Evolutionary conservation across 2,113 vertebrate species (phyloP).

Genomic region (Bothrops jararaca): DNA sequence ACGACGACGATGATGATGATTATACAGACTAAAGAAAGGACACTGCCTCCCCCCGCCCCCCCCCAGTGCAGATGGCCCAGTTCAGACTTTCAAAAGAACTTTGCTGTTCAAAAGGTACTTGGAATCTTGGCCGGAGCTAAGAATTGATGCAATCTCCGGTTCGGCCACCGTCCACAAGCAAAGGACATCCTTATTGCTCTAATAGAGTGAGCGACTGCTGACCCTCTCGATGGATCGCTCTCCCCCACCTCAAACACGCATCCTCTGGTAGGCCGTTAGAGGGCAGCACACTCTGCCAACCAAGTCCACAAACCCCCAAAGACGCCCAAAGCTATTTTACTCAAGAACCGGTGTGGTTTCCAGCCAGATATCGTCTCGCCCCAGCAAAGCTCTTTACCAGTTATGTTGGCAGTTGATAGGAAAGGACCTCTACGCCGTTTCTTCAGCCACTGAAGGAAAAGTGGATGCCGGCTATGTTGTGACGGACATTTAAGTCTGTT

Average conservation of each 20-base stretch:
- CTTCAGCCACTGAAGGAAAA: neutral
- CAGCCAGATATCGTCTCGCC: neutral
- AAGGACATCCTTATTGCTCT: neutral
- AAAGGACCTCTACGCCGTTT: neutral
- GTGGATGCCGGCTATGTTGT: neutral
- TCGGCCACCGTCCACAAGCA: neutral
- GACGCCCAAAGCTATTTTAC: neutral
- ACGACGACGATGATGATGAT: neutral
- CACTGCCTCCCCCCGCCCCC: conserved; percentile 19
- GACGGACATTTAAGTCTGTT: neutral
- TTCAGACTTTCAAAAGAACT: conserved; percentile 55
- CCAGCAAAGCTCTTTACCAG: neutral
- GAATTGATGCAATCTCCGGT: rapidly evolving
- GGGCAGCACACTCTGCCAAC: neutral
- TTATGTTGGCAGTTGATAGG: neutral
- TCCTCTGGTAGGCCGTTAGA: neutral
- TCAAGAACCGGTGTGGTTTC: neutral
- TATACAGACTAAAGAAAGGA: conserved; percentile 61
- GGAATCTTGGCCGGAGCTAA: conserved; percentile 28
- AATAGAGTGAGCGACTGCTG: neutral
- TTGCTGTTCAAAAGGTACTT: conserved; percentile 53
- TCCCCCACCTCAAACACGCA: neutral
- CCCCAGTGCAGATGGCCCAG: conserved; percentile 58
- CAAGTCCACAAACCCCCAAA: neutral
- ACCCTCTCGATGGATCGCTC: neutral